Evolutionary conservation across 1,140 invertebrate genomes (phyloP), one percentile per base, ranked within the genome.

Genomic region (Pemphigus obesinymphae): DNA sequence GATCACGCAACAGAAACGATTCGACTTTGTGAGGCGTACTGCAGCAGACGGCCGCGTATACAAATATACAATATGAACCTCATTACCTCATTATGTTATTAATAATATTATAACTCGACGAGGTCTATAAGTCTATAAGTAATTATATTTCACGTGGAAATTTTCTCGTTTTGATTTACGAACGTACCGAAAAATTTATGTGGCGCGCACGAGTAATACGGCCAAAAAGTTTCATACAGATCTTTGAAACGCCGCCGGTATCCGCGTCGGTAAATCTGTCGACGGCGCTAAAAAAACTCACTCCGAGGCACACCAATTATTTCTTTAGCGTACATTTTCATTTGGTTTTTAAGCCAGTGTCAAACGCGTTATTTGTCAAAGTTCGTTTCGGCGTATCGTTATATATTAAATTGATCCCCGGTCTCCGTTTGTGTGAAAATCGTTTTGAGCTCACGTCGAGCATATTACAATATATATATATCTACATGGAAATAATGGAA

Each of bases 251-350:
- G 23, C 76, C 40, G 40, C 6, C 55, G 55, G 40, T 20, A 8
- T 68, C 3, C 10, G 10, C 13, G 37, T 43, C 66, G 31, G 34
- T 80, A 80, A 80, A 80, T 80, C 76, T 58, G 76, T 80, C 55
- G 55, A 20, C 76, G 76, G 76, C 76, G 50, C 55, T 61, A n/a
- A 63, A n/a, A n/a, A 78, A 80, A 63, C 29, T 80, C 26, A 3
- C 2, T 23, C n/a, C 17, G 76, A 31, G 29, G n/a, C 29, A 29
- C 53, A 43, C 76, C 76, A 80, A 80, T 76, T 55, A 55, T 48
- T 17, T 66, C 29, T 29, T 76, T 76, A n/a, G n/a, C n/a, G n/a
- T n/a, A n/a, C n/a, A 23, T 75, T 75, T 2, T 23, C 37, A 13
- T 17, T 13, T 4, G n/a, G n/a, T 4, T 70, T 70, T 26, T 70